phyloP scores from a whole-genome alignment of 1,140 invertebrate species.

The Centruroides sculpturatus region DNA sequence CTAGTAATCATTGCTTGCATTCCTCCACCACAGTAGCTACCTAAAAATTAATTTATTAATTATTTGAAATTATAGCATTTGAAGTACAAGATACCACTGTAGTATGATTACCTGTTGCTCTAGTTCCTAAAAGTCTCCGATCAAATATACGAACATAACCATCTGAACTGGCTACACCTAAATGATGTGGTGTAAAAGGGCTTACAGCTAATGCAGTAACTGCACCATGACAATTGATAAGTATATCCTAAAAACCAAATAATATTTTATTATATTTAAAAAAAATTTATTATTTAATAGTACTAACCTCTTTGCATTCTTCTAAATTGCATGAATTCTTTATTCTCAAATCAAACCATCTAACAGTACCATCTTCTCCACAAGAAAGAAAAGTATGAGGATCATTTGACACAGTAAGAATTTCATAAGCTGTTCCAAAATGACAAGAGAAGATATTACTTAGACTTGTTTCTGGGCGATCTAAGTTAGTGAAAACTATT shows the following conservation, averaged over 20 bases:
- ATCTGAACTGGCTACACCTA: slow-evolving; percentile 67
- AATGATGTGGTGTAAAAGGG: slow-evolving; percentile 49
- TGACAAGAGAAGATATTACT: slow-evolving; percentile 61
- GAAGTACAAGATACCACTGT: too few species aligned
- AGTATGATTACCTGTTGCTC: slow-evolving; percentile 28
- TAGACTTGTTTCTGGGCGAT: slow-evolving; percentile 41
- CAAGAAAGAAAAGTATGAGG: slow-evolving; percentile 65
- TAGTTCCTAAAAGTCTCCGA: slow-evolving; percentile 43
- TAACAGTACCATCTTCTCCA: slow-evolving; percentile 78
- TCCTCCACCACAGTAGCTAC: slow-evolving; percentile 17
- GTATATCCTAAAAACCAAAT: slow-evolving; percentile 43
- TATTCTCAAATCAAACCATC: slow-evolving; percentile 49
- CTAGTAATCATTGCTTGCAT: slow-evolving; percentile 29
- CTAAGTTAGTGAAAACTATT: slow-evolving; percentile 49
- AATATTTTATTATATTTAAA: too few species aligned
- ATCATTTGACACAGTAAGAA: slow-evolving; percentile 58
- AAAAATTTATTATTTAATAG: background rate
- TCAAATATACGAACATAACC: slow-evolving; percentile 47
- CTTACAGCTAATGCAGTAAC: slow-evolving; percentile 66
- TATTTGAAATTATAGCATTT: too few species aligned
- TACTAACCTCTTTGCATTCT: slow-evolving; percentile 44
- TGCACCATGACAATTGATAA: slow-evolving; percentile 53
- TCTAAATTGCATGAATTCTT: slow-evolving; percentile 21
- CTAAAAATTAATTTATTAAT: too few species aligned
- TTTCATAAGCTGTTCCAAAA: slow-evolving; percentile 64